These are phyloP conservation scores for Neuroscelio doddi DNA, from an alignment of 2,888 invertebrate species.

Conservation along the genomic window DNA sequence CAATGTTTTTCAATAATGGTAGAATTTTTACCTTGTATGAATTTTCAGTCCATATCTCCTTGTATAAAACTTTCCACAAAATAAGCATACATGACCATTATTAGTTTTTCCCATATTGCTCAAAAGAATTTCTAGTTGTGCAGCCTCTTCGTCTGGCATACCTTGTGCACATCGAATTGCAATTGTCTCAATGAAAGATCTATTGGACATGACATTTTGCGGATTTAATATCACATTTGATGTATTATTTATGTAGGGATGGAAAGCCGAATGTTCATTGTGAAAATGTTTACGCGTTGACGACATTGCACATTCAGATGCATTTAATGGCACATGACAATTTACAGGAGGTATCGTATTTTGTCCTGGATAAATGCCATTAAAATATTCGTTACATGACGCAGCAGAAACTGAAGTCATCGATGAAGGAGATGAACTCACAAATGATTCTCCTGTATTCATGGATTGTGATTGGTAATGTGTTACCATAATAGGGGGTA, in stretches of 20 bases:
- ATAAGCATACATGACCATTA: not conserved
- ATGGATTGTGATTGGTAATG: too few relatives aligned
- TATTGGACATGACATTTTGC: not conserved
- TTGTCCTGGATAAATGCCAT: too few relatives aligned
- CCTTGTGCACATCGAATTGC: not conserved
- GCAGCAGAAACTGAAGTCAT: not conserved
- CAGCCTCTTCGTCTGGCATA: not conserved
- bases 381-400: too few relatives aligned
- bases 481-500: too few relatives aligned
- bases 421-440: not conserved
- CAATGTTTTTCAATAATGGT: too few relatives aligned
- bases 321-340: not conserved
- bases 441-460: too few relatives aligned
- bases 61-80: not conserved
- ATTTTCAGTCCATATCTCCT: not conserved
- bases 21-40: not conserved
- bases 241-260: not conserved
- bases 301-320: not conserved
- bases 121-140: not conserved
- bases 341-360: too few relatives aligned
- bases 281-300: not conserved
- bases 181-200: too few relatives aligned
- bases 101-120: conserved; percentile 12
- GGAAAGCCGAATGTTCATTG: not conserved
- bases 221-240: not conserved